phyloP scores from a whole-genome alignment of 2,888 invertebrate genomes.

The Chymomyza procnemis region DNA sequence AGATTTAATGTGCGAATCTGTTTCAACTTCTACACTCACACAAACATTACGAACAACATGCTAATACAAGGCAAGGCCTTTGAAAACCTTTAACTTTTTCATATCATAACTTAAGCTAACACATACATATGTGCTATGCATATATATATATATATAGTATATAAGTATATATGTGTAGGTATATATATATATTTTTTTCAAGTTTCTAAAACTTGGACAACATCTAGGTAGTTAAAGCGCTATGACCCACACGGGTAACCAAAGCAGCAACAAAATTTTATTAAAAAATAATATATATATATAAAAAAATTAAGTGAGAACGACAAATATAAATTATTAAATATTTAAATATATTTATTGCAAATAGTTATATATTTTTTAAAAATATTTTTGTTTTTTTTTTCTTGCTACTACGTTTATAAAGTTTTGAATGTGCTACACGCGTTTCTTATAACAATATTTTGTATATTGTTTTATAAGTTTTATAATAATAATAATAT shows the following conservation, averaged over 20 bases:
- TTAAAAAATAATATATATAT: no score
- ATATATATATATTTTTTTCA: background rate
- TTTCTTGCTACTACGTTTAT: constrained; percentile 19
- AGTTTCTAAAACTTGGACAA: constrained; percentile 36
- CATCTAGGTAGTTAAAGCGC: constrained; percentile 16
- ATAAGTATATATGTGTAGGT: background rate
- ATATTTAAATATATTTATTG: constrained; percentile 35
- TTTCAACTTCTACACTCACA: background rate
- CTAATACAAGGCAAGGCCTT: background rate
- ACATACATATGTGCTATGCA: background rate
- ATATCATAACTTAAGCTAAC: background rate
- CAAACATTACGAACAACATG: background rate
- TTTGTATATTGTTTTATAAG: constrained; percentile 26
- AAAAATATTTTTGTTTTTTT: background rate
- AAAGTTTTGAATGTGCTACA: constrained; percentile 35
- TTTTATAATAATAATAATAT: constrained; percentile 14
- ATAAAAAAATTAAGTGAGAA: constrained; percentile 33
- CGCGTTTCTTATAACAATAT: constrained; percentile 30
- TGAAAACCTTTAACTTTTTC: background rate
- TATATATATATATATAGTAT: background rate
- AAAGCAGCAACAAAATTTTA: constrained; percentile 26
- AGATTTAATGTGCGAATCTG: background rate
- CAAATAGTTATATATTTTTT: constrained; percentile 14
- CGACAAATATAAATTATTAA: constrained; percentile 33
- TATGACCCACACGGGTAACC: constrained; percentile 8